These are phyloP conservation scores for Sciaenops ocellatus DNA, from an alignment of 2,797 vertebrate species.

Conservation along the genomic window DNA sequence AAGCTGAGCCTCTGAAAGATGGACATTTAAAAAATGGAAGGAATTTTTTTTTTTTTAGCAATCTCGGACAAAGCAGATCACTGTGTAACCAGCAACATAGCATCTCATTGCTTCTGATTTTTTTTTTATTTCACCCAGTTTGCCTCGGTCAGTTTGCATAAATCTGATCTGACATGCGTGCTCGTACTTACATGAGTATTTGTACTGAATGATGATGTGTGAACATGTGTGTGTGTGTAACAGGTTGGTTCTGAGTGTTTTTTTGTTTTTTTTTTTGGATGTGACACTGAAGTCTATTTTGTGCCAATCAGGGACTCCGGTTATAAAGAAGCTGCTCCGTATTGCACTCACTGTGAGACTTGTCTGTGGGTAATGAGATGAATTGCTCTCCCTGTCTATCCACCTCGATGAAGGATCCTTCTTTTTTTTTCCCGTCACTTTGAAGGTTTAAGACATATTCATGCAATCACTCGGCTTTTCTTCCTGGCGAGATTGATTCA, in stretches of 20 bases:
- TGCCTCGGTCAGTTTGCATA: constrained; percentile 69
- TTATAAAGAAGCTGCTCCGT: constrained; percentile 67
- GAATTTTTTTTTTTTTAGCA: constrained; percentile 28
- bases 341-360: constrained; percentile 76
- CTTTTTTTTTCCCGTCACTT: constrained; percentile 37
- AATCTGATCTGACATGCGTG: constrained; percentile 44
- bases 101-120: constrained; percentile 58
- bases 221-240: neutral
- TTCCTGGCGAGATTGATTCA: constrained; percentile 54
- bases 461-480: constrained; percentile 59
- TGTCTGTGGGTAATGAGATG: constrained; percentile 50
- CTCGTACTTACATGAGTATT: constrained; percentile 51
- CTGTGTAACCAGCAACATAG: constrained; percentile 80
- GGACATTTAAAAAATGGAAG: constrained; percentile 40
- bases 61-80: constrained; percentile 72
- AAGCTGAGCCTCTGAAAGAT: constrained; percentile 58
- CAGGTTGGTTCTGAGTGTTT: constrained; percentile 29
- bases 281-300: constrained; percentile 59
- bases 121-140: constrained; percentile 62
- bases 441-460: constrained; percentile 65
- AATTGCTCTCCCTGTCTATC: constrained; percentile 46
- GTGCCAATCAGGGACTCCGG: constrained; percentile 81
- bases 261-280: constrained; percentile 6
- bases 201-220: constrained; percentile 12
- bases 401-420: constrained; percentile 70